Evolutionary conservation across 1,140 invertebrate species (phyloP).

Genomic region (Muscidifurax raptorellus): DNA sequence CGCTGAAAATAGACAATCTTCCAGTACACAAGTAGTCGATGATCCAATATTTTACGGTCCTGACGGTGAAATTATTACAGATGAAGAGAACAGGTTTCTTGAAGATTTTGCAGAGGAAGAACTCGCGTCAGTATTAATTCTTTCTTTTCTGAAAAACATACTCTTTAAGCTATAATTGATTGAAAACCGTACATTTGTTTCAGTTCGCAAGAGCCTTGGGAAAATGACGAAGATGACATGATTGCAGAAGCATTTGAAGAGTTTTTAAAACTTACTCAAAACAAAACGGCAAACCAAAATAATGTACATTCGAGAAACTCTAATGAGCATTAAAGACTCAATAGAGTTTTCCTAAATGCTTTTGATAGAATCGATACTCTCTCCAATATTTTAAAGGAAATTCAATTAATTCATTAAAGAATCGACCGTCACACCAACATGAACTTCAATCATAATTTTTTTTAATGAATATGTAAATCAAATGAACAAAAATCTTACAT

Average conservation of each 20-base stretch:
- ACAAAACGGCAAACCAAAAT: constrained; percentile 56
- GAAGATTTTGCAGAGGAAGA: constrained; percentile 62
- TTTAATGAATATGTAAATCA: constrained; percentile 43
- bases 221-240: constrained; percentile 66
- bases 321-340: constrained; percentile 36
- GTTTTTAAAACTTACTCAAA: constrained; percentile 64
- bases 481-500: constrained; percentile 41
- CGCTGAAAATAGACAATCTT: constrained; percentile 52
- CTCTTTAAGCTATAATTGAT: neutral
- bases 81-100: constrained; percentile 71
- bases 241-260: constrained; percentile 70
- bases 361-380: constrained; percentile 30
- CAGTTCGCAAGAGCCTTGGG: constrained; percentile 53
- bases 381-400: constrained; percentile 38
- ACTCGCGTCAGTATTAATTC: constrained; percentile 55
- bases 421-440: constrained; percentile 12
- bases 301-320: constrained; percentile 48
- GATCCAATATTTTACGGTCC: constrained; percentile 72
- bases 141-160: constrained; percentile 23
- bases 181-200: constrained; percentile 39
- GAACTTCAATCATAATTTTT: constrained; percentile 24
- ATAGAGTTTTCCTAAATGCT: constrained; percentile 12
- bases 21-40: constrained; percentile 54
- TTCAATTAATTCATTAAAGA: constrained; percentile 3
- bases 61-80: constrained; percentile 70